A percentile compares a stretch with the other conserved stretches of the same genome.
These are phyloP conservation scores for Arremon aurantiirostris DNA, from an alignment of 2,797 vertebrate species.

Conservation along the genomic window DNA sequence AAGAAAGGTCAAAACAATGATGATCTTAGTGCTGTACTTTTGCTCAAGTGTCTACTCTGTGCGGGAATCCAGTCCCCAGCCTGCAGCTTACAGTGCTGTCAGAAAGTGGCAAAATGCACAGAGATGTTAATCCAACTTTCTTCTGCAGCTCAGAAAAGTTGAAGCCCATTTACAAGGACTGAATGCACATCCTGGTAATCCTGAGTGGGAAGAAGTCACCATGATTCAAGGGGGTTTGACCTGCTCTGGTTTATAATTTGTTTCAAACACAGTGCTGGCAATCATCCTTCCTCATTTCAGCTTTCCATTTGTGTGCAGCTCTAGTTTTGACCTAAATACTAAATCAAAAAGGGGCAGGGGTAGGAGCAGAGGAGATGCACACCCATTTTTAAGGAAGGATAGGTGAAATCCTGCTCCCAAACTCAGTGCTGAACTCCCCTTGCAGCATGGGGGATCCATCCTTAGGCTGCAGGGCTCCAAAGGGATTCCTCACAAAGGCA, in stretches of 20 bases:
- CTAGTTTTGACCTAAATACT: neutral
- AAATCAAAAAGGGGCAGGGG: rapidly evolving
- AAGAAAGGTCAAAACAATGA: constrained; percentile 36
- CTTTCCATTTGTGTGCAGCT: neutral
- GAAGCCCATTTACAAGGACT: neutral
- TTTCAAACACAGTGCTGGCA: neutral
- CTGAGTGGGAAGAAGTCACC: neutral
- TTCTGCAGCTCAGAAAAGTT: neutral
- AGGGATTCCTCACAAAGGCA: neutral
- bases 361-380: neutral
- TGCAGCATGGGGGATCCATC: rapidly evolving
- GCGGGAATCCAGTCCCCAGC: neutral
- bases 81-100: neutral
- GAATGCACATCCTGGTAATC: neutral
- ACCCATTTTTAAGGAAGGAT: neutral
- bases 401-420: neutral
- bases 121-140: neutral
- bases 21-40: constrained; percentile 8
- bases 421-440: rapidly evolving
- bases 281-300: neutral
- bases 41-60: neutral
- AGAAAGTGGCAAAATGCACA: neutral
- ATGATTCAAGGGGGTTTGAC: neutral
- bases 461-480: neutral
- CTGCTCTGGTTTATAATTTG: neutral